A percentile compares a stretch with the other conserved stretches of the same genome.
Evolutionary conservation across 2,797 vertebrate genomes (phyloP).

Genomic region (Emys orbicularis): DNA sequence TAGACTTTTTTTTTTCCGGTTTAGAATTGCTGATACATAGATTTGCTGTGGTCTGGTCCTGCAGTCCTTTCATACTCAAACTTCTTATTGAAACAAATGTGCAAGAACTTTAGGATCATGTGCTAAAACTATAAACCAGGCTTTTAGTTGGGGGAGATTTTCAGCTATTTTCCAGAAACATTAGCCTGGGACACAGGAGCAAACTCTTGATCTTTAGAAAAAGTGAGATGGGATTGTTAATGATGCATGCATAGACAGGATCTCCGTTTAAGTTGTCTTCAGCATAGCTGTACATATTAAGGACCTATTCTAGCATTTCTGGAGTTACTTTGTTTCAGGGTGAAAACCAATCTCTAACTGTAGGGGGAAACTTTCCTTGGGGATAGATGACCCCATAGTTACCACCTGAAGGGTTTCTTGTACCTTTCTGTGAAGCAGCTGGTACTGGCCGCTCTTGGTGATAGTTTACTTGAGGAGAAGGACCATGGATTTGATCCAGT

Average conservation of each 20-base stretch:
- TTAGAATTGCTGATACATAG: background rate
- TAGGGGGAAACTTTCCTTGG: background rate
- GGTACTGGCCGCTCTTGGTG: background rate
- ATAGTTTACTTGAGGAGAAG: background rate
- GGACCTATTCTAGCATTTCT: background rate
- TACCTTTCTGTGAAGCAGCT: background rate
- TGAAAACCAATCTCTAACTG: background rate
- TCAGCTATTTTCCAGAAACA: background rate
- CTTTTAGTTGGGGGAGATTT: background rate
- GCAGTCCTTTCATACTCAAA: background rate
- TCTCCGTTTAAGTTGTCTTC: background rate
- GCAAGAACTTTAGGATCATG: background rate
- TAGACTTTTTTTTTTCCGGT: background rate
- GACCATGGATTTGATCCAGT: background rate
- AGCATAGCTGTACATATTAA: background rate
- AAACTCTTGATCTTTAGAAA: background rate
- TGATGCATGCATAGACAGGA: background rate
- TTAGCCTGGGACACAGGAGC: background rate
- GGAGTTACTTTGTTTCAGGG: background rate
- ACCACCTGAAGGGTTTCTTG: background rate
- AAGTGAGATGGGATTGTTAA: background rate
- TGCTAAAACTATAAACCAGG: background rate
- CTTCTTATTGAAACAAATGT: background rate
- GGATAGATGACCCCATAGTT: background rate
- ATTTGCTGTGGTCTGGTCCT: background rate